Conservation (phyloP, 1,140 invertebrate genomes). For the Cydia pomonella region DNA sequence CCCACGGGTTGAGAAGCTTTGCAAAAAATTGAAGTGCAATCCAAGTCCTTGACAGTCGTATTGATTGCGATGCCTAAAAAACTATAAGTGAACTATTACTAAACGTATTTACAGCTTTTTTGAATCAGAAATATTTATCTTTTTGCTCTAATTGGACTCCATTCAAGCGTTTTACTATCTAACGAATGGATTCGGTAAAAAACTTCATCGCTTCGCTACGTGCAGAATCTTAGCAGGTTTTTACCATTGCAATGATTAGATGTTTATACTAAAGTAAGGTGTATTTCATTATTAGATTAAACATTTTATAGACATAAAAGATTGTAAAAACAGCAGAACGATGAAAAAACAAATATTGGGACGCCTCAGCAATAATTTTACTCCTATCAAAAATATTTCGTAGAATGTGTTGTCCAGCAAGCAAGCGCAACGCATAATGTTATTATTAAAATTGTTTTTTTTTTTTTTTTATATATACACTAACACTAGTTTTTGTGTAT, state of each 20-base stretch:
- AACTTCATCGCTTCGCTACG: constrained; percentile 15
- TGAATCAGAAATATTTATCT: neutral
- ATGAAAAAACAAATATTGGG: no score
- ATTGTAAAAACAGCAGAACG: no score
- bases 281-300: neutral
- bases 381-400: no score
- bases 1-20: neutral
- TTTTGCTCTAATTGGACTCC: constrained; percentile 22
- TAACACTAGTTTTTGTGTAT: no score
- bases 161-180: constrained; percentile 25
- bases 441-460: no score
- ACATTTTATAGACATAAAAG: neutral
- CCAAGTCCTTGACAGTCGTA: constrained; percentile 4
- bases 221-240: neutral
- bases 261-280: neutral
- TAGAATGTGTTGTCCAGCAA: no score
- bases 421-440: no score
- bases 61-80: neutral
- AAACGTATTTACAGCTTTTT: constrained; percentile 6
- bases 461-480: no score
- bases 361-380: no score
- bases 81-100: neutral
- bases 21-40: constrained; percentile 21
- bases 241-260: neutral
- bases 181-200: constrained; percentile 6